Conservation (phyloP, 2,797 vertebrate genomes). For the Anguilla anguilla region DNA sequence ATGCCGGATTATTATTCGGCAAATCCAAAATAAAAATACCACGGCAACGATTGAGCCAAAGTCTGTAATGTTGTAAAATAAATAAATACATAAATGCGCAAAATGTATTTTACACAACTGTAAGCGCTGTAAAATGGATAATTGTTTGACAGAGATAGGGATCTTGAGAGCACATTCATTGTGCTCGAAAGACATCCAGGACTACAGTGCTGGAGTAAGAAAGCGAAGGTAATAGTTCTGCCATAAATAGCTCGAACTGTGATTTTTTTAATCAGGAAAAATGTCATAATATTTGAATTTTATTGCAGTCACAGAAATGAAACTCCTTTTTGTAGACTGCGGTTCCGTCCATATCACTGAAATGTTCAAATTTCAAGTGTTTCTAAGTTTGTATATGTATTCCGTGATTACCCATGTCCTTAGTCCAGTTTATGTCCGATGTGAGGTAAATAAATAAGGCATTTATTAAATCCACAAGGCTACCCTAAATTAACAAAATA, state of each 20-base stretch:
- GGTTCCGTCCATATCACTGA: background rate
- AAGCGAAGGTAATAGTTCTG: background rate
- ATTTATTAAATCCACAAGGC: background rate
- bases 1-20: too few species aligned
- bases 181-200: background rate
- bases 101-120: too few species aligned
- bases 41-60: too few species aligned
- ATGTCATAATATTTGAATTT: background rate
- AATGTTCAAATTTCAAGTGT: background rate
- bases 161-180: background rate
- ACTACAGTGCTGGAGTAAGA: background rate
- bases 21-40: too few species aligned
- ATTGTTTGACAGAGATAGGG: background rate
- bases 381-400: background rate
- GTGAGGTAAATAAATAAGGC: background rate
- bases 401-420: background rate
- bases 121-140: background rate
- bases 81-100: too few species aligned
- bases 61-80: too few species aligned
- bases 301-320: background rate
- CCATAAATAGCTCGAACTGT: too few species aligned
- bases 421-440: background rate
- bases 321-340: background rate
- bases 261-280: background rate
- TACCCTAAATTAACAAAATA: background rate